Evolutionary conservation across 2,888 invertebrate species (phyloP), one percentile per base, ranked within the genome.

Genomic region (Erebia epiphron): DNA sequence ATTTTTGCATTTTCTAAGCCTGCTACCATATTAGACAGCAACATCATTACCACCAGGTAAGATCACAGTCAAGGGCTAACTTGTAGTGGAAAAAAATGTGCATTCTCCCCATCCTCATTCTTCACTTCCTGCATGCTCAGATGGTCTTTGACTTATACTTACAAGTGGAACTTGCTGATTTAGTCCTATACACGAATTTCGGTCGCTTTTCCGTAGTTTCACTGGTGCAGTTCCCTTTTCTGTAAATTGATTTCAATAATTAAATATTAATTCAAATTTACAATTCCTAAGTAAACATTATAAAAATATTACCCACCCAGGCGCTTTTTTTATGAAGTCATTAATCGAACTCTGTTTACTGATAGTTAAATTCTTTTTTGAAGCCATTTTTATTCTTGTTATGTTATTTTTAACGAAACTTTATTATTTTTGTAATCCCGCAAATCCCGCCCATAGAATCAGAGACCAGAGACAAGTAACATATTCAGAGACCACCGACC

Each of bases 121-220:
- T 0, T 26, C 26, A 35, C 35, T 7, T 35, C 5, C 35, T 35
- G 35, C 35, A 35, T 35, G 35, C 5, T 35, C 0, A 35, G 35
- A 35, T 35, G 35, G 35, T 35, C 35, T 5, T 35, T 35, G 35
- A 35, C 35, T 35, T 35, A 26, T 50, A 62, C 75, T 21, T 64
- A 72, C 46, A 70, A 75, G 41, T 70, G 70, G 58, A 26, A 14
- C 46, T 52, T 70, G 73, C 56, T 63, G 62, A n/a, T 57, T 75
- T 75, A 66, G 62, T n/a, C 52, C 73, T 75, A 72, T 72, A 75
- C 50, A 75, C 72, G 71, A 75, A 75, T 68, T 72, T 73, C 9
- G 73, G 68, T 26, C 68, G 72, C 21, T 73, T 75, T 65, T 73
- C 72, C 14, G 46, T 26, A 50, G 14, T 56, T 63, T 68, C 54